Base-by-base conservation (phyloP, 23 tunicate genomes). In the Pegea sp. region DNA sequence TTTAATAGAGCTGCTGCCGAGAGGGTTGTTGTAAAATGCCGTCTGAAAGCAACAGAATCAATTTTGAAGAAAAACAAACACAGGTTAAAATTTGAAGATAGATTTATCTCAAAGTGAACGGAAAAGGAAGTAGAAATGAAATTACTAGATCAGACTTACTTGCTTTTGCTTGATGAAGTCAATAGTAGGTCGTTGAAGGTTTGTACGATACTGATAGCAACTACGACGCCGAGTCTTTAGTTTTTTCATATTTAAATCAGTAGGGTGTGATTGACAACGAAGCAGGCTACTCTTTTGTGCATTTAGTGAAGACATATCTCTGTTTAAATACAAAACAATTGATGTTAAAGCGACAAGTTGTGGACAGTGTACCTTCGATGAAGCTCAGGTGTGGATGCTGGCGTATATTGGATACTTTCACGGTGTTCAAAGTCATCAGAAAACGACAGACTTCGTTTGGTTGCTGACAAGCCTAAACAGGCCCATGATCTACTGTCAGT, bases 371-470 rank as follows among this genome's bases (percentile, higher is more conserved):
- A 8, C 16, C 16, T 38, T 38, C 11, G 16, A 38, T 16, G 46
- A 8, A 8, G 16, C 16, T 8, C 46, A 8, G 11, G 11, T 8
- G 16, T 38, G 46, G 46, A 11, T 38, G 11, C 46, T 38, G 84
- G 84, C 1, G 84, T 65, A 48, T 74, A 74, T 44, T 66, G 67
- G 43, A 74, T 60, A 49, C 84, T 74, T 48, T 65, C 73, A 2
- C 67, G 46, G 29, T 74, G 65, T 66, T 74, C 84, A 66, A 74
- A 59, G 51, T 74, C 84, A 26, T 70, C 84, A n/a, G 84, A 74
- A 66, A 74, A 74, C 56, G 84, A 74, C 2, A 66, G 46, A 49
- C 73, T 65, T 25, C 84, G 61, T 31, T 74, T 74, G 23, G 84
- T 74, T 6, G 84, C 84, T 6, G 84, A 59, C 34, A 74, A 49